Percentiles rank a stretch among this genome's conserved stretches.
Conservation (phyloP, 2,113 vertebrate genomes). For the Gambusia affinis region DNA sequence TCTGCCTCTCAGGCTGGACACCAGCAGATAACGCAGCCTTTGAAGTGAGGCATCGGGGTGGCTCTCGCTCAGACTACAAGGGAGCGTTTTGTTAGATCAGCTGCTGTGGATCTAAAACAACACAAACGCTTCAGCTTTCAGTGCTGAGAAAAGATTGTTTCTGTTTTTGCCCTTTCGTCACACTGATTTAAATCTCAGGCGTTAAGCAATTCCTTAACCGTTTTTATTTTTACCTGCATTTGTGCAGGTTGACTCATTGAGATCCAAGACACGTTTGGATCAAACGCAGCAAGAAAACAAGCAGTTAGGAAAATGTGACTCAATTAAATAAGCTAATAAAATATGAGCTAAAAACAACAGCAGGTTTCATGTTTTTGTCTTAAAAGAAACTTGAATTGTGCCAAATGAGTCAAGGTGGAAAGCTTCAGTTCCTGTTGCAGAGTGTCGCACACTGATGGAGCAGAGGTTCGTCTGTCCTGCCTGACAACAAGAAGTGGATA, state of each 20-base stretch:
- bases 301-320: no score
- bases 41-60: conserved; percentile 59
- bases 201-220: background rate
- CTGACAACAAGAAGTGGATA: background rate
- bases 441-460: no score
- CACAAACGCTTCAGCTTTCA: background rate
- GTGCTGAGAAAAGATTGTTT: background rate
- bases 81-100: background rate
- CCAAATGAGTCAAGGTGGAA: no score
- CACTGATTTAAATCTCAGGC: background rate
- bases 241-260: no score
- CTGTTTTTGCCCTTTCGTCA: background rate
- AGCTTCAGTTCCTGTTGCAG: no score
- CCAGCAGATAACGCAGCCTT: conserved; percentile 19
- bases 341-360: no score
- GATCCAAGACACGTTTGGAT: no score
- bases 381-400: no score
- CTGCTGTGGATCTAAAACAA: background rate
- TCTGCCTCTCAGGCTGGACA: conserved; percentile 31
- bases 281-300: no score
- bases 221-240: no score
- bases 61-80: conserved; percentile 16
- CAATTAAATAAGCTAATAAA: no score
- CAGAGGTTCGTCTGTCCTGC: background rate
- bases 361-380: no score